Evolutionary conservation across 2,797 vertebrate genomes (phyloP), one percentile per base, ranked within the genome.

Genomic region (Nyctalus aviator): DNA sequence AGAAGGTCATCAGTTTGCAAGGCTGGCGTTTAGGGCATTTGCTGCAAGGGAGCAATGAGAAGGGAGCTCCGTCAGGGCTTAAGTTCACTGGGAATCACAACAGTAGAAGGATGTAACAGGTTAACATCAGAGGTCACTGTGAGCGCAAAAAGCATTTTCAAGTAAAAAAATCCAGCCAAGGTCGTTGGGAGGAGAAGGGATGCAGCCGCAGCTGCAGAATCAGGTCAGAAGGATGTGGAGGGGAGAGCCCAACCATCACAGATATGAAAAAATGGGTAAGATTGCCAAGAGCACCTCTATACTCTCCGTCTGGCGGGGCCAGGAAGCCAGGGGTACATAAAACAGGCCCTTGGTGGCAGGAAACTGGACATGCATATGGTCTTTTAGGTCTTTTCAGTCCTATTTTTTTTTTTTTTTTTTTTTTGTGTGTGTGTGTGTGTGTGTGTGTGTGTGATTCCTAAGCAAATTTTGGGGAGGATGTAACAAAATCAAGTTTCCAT

Each of bases 361-460:
- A 94, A 94, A 90, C 27, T 32, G 30, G 30, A 57, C 32, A 55
- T 37, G 21, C 32, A 32, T 5, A 13, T 37, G 62, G 27, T n/a
- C 64, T 88, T 88, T 59, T 84, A 66, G 32, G 89, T n/a, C 30
- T 68, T 93, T 93, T 25, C 53, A 64, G 62, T 30, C 46, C 48
- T 78, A 32, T 25, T 84, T 88, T 87, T 87, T 85, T 78, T 32
- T 25, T 90, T 9, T 44, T 44, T 9, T 44, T 44, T 44, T 88
- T 87, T 87, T 85, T 88, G 84, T 87, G 83, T 88, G n/a, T n/a
- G n/a, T n/a, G n/a, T n/a, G n/a, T n/a, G n/a, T n/a, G n/a, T n/a
- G n/a, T n/a, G n/a, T n/a, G n/a, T n/a, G n/a, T 87, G 84, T 85
- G 37, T 91, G 69, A 97, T 76, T 95, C 94, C 71, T 41, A 95